Base-by-base conservation (phyloP, 2,113 vertebrate genomes). In the Takifugu bimaculatus region DNA sequence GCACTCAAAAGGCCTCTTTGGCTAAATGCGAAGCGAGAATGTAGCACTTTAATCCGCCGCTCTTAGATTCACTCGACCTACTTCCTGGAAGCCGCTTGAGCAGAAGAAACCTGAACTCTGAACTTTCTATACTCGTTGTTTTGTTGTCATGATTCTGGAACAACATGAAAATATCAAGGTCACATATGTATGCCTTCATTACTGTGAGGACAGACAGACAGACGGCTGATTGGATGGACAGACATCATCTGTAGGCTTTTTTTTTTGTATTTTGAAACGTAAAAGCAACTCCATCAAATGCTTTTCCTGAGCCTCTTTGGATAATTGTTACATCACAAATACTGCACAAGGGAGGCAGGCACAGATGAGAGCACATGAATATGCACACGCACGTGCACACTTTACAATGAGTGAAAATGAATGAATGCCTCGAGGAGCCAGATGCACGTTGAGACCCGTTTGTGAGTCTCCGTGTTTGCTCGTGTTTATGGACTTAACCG, bases 21-120 rank as follows among this genome's bases (percentile, higher is more conserved):
- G 43, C 20, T 56, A 13, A 75, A 57, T 66, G 35, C 54, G 51
- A 60, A 50, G 68, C 67, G 65, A 60, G 54, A 63, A 50, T 13
- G 1, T 57, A 55, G 57, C 51, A 71, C 54, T 27, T 35, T 48
- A 42, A 48, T 32, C 43, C 7, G 26, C 50, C 53, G 45, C 13
- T 58, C 51, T 61, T 25, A 65, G 6, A 59, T 71, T 63, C 61
- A 3, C 15, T 68, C 26, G 32, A 13, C 10, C 28, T 70, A 73
- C 67, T 58, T 56, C 42, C 57, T 42, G 13, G 20, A 52, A 56
- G 56, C 58, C 27, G 49, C 50, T 57, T 26, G 13, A 50, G 48
- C 66, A 49, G 68, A 79, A 64, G n/a, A n/a, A 27, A 26, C 49
- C 25, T 64, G 60, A 56, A 57, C 50, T 50, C 15, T 9, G 26